phyloP scores from a whole-genome alignment of 2,113 vertebrate genomes.

The cat (Felis catus) region F.catus_Fca126_mat1.0 CM031412.1:188222001-188222500 shows the following conservation, averaged over 20 bases:
- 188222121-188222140: not conserved
- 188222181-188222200: not conserved
- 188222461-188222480: not conserved
- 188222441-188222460: not conserved
- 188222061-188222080: not conserved
- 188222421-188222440: not conserved
- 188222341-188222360: not conserved
- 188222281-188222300: not conserved
- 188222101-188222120: not conserved
- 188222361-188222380: too few species aligned
- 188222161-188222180: not conserved
- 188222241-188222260: not conserved
- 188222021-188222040: not conserved
- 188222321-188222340: not conserved
- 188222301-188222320: not conserved
- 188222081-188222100: not conserved
- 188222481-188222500: not conserved
- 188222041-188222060: not conserved
- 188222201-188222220: not conserved
- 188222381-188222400: too few species aligned
- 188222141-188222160: not conserved
- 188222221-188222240: not conserved
- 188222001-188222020: not conserved
- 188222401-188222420: not conserved
- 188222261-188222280: not conserved